phyloP scores from a whole-genome alignment of 2,797 vertebrate species.

The Danio albolineatus region DNA sequence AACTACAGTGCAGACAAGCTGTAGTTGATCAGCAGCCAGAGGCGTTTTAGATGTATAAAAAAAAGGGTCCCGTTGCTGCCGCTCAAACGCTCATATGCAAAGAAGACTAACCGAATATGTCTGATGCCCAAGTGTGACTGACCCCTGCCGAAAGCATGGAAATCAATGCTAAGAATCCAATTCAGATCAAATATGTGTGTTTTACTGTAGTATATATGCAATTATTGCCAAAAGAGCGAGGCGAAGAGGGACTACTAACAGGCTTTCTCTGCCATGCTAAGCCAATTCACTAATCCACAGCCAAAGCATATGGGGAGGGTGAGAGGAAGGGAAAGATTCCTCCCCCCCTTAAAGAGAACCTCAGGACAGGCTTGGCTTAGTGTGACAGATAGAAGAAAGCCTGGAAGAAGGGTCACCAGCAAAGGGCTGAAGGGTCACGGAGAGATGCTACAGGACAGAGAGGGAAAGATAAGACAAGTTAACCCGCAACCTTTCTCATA shows the following conservation, averaged over 20 bases:
- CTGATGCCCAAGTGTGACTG: slow-evolving; percentile 46
- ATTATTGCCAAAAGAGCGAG: slow-evolving; percentile 51
- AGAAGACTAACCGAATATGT: slow-evolving; percentile 1
- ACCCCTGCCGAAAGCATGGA: slow-evolving; percentile 65
- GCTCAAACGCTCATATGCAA: slow-evolving; percentile 24
- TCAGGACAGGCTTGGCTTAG: slow-evolving; percentile 46
- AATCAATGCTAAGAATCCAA: slow-evolving; percentile 1
- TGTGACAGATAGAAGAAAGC: slow-evolving; percentile 34
- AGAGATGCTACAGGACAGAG: slow-evolving; percentile 27
- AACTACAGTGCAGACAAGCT: slow-evolving; percentile 49
- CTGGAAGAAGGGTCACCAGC: slow-evolving; percentile 39
- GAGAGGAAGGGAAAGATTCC: slow-evolving; percentile 47
- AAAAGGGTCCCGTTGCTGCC: background rate
- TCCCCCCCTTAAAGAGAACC: background rate
- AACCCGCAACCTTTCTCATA: slow-evolving; percentile 17
- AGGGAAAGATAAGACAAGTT: slow-evolving; percentile 40
- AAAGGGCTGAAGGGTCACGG: slow-evolving; percentile 43
- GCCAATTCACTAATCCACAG: slow-evolving; percentile 80
- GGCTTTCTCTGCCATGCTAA: slow-evolving; percentile 78
- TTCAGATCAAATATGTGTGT: slow-evolving; percentile 15
- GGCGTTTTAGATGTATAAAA: slow-evolving; percentile 51
- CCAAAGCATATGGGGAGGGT: slow-evolving; percentile 69
- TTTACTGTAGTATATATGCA: slow-evolving; percentile 36
- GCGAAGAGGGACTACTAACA: slow-evolving; percentile 62
- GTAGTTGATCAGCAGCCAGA: slow-evolving; percentile 43